Base-by-base conservation (phyloP, 2,113 vertebrate genomes). In the Acrocephalus arundinaceus region DNA sequence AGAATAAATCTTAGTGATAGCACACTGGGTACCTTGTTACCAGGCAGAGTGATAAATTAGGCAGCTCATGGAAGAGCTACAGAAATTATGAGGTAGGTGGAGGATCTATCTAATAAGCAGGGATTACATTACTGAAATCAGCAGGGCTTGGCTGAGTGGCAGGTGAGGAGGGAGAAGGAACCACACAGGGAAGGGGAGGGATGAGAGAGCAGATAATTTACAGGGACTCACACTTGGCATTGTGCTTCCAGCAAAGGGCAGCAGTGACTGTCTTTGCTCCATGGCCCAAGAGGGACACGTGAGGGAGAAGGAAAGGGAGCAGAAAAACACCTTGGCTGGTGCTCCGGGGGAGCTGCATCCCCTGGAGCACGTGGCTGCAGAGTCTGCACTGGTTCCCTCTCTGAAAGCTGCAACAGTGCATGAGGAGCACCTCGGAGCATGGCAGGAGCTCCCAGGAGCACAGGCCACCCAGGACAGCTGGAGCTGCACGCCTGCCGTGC, bases 41-140 rank as follows among this genome's bases (percentile, higher is more conserved):
- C 92, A 93, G 87, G 93, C 94, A 95, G 75, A 67, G 65, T 88
- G 88, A 97, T 93, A 94, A 96, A 96, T 95, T 88, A 91, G 92
- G 79, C 87, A 96, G 93, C 82, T 91, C 90, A 93, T 19, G 9
- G 94, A 94, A 96, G 90, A 96, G 90, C 79, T 78, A 62, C 90
- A 95, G 95, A 71, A 96, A 93, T 95, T 84, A 95, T 87, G 95
- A 96, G 88, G 79, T 89, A 94, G 95, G 96, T 95, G 93, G 94
- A 95, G 88, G 90, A 94, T 75, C 93, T 55, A 59, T 57, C 82
- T 96, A 96, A 96, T 93, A 78, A 96, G 92, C 61, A 75, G 83
- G 86, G 88, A 95, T 93, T 96, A 94, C 89, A 94, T 92, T 91
- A 96, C 76, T 80, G 85, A 80, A 91, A 95, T 89, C 48, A 62